Conservation (phyloP, 2,888 invertebrate genomes). For the Campaea margaritaria region DNA sequence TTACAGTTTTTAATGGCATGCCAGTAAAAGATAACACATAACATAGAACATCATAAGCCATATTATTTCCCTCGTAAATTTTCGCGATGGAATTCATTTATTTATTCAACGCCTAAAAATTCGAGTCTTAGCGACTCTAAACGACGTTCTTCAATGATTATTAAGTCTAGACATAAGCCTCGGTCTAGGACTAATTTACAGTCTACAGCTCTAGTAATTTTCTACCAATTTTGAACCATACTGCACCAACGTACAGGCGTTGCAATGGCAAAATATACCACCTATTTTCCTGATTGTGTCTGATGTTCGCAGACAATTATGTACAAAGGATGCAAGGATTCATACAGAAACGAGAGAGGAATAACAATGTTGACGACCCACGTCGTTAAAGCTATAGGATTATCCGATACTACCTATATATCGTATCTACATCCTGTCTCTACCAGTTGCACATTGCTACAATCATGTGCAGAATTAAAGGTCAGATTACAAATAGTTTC, state of each 20-base stretch:
- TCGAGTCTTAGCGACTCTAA: too few relatives aligned
- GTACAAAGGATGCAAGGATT: conserved; percentile 41
- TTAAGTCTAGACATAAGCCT: conserved; percentile 22
- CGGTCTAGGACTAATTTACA: conserved; percentile 11
- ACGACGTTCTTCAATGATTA: conserved; percentile 21
- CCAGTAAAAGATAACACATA: too few relatives aligned
- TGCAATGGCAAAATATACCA: background rate
- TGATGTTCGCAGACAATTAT: conserved; percentile 31
- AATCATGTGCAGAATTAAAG: conserved; percentile 17
- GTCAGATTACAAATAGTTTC: background rate
- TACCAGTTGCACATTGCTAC: conserved; percentile 26
- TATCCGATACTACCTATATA: conserved; percentile 32
- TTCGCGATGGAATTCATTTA: too few relatives aligned
- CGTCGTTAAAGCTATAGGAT: conserved; percentile 35
- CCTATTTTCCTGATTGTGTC: conserved; percentile 19
- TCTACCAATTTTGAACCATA: conserved; percentile 15
- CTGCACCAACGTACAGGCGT: conserved; percentile 1
- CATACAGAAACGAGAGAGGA: conserved; percentile 36
- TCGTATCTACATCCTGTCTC: conserved; percentile 36
- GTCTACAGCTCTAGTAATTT: background rate
- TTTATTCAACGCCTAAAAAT: too few relatives aligned
- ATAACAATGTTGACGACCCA: conserved; percentile 37
- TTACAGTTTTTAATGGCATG: too few relatives aligned
- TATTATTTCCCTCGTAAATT: too few relatives aligned
- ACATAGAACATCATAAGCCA: too few relatives aligned